phyloP scores from a whole-genome alignment of 2,888 invertebrate genomes.

The Celastrina argiolus region DNA sequence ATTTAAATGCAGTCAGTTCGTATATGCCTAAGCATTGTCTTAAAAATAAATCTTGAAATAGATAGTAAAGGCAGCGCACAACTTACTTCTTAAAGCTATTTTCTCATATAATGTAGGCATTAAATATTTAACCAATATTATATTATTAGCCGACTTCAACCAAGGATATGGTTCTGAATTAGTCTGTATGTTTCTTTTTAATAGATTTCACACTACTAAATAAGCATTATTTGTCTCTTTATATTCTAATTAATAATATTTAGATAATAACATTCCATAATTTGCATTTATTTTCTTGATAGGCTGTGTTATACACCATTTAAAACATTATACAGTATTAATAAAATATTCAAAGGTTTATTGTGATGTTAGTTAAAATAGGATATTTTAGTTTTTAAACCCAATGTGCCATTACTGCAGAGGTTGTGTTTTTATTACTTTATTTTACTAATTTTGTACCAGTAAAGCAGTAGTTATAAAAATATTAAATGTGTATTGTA shows the following conservation, averaged over 20 bases:
- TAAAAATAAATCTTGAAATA: neutral
- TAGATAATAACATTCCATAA: slow-evolving; percentile 21
- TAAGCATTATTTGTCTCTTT: too few species aligned
- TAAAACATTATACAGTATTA: slow-evolving; percentile 49
- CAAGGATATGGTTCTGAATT: too few species aligned
- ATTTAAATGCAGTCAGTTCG: too few species aligned
- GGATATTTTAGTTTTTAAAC: slow-evolving; percentile 11
- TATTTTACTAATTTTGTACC: slow-evolving; percentile 23
- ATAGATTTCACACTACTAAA: too few species aligned
- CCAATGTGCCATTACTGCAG: slow-evolving; percentile 24
- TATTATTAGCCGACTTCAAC: too few species aligned
- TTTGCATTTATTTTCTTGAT: slow-evolving; percentile 23
- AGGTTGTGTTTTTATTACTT: slow-evolving; percentile 26
- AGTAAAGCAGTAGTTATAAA: neutral
- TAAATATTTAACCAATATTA: too few species aligned
- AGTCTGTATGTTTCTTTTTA: too few species aligned
- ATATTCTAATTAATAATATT: too few species aligned
- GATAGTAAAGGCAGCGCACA: too few species aligned
- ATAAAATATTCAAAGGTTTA: slow-evolving; percentile 36
- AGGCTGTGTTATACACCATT: slow-evolving; percentile 48
- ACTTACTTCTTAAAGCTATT: too few species aligned
- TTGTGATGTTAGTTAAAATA: slow-evolving; percentile 19
- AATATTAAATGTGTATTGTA: slow-evolving; percentile 12
- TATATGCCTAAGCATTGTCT: too few species aligned
- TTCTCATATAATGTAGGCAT: too few species aligned